Base-by-base conservation (phyloP, 1,140 invertebrate species). In the Orchestia grillus region DNA sequence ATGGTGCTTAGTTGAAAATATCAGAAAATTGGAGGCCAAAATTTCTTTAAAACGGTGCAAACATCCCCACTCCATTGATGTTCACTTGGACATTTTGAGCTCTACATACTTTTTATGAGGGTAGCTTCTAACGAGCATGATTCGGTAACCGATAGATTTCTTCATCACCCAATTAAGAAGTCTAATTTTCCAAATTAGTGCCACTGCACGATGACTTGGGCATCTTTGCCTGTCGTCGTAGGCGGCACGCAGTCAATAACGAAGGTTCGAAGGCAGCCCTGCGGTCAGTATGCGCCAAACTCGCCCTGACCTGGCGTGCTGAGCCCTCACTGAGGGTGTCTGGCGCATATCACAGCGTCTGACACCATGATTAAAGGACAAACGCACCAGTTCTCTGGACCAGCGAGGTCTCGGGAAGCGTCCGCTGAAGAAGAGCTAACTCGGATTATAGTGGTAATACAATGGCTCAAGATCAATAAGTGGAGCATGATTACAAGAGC, bases 331-430 rank as follows among this genome's bases (percentile, higher is more conserved):
- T 44, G 36, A 19, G 36, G 41, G 43, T 91, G 88, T 91, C 88
- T 19, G 8, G 6, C 19, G 43, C 44, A 44, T 94, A 94, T 94
- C 92, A 94, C 15, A 8, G 44, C 47, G 45, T 44, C 44, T 94
- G 92, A 94, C 92, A 23, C 23, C 28, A 42, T 94, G 92, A 94
- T 94, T 94, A 94, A 16, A 45, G 92, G 88, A 44, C 62, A 77
- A 77, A 77, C 62, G 11, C 36, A 28, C 11, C 11, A 15, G 62
- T 77, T 77, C 62, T 28, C 62, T 77, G 36, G 62, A 77, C 11
- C 62, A 19, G 36, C 62, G 62, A 19, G 62, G 62, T 36, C 15
- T 77, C 36, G 36, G 62, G 36, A 77, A 77, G 62, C 62, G 62
- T 77, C 62, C 28, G 62, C 3, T 15, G 28, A 77, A 19, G 11